Evolutionary conservation across 2,888 invertebrate species (phyloP).

Genomic region (Drosophila pegasa): DNA sequence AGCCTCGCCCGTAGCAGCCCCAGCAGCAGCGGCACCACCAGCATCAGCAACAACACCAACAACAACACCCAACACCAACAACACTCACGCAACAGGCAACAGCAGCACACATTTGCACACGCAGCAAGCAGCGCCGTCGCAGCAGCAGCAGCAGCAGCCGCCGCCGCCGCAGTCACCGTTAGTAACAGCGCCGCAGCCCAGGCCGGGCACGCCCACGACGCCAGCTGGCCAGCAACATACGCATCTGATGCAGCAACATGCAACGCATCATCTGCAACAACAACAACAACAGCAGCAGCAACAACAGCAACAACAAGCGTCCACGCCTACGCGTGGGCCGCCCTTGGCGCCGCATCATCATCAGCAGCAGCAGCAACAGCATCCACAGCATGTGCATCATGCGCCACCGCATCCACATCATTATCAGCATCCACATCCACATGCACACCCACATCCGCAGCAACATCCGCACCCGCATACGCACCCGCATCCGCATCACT

Average conservation of each 20-base stretch:
- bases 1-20: slow-evolving; percentile 52
- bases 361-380: slow-evolving; percentile 46
- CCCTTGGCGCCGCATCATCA: slow-evolving; percentile 49
- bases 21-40: slow-evolving; percentile 41
- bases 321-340: slow-evolving; percentile 59
- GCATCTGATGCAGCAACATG: slow-evolving; percentile 50
- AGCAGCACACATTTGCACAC: slow-evolving; percentile 49
- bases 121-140: slow-evolving; percentile 44
- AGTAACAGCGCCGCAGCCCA: slow-evolving; percentile 39
- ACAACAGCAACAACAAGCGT: slow-evolving; percentile 47
- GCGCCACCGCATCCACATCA: slow-evolving; percentile 41
- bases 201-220: slow-evolving; percentile 65
- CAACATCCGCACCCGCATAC: slow-evolving; percentile 53
- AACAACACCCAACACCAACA: slow-evolving; percentile 24
- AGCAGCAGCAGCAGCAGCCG: slow-evolving; percentile 28
- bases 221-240: slow-evolving; percentile 52
- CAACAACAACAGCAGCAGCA: slow-evolving; percentile 52
- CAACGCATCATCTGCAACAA: slow-evolving; percentile 50
- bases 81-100: slow-evolving; percentile 51
- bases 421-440: slow-evolving; percentile 51
- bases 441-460: slow-evolving; percentile 54
- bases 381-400: slow-evolving; percentile 26
- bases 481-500: slow-evolving; percentile 46
- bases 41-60: slow-evolving; percentile 24
- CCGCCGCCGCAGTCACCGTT: slow-evolving; percentile 26